Conservation (phyloP, 2,797 vertebrate species). For the Crax fasciolata region DNA sequence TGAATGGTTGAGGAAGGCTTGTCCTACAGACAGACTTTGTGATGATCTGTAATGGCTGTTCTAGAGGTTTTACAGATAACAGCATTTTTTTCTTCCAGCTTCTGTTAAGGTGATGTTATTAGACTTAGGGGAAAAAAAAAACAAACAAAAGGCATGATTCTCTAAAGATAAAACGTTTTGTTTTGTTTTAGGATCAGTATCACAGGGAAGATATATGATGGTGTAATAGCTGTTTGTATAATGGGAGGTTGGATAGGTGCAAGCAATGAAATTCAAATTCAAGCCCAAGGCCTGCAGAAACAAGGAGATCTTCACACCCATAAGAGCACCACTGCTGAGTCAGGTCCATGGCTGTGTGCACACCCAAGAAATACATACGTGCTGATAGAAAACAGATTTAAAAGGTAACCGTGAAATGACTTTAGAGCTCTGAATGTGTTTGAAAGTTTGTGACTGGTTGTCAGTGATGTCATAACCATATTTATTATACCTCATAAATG, state of each 20-base stretch:
- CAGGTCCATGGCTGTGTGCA: not conserved
- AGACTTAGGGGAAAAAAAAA: not conserved
- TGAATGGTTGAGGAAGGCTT: not conserved
- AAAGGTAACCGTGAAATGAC: constrained; percentile 66
- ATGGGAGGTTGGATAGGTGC: not conserved
- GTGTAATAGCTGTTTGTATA: not conserved
- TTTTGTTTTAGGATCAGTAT: fast-evolving
- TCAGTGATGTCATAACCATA: constrained; percentile 81
- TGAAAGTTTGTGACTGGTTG: constrained; percentile 76
- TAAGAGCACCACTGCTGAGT: not conserved
- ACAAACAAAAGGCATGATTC: no score
- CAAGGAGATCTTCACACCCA: not conserved
- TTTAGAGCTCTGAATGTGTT: constrained; percentile 68
- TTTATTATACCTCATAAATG: constrained; percentile 81
- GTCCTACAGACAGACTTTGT: not conserved
- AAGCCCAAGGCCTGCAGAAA: not conserved
- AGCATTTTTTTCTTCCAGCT: not conserved
- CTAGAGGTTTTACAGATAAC: not conserved
- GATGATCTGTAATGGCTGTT: not conserved
- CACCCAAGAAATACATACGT: constrained; percentile 33
- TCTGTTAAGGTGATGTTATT: not conserved
- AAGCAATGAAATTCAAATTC: not conserved
- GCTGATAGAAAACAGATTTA: constrained; percentile 77
- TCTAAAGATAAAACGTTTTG: not conserved
- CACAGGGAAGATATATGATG: not conserved